Conservation (phyloP, 2,888 invertebrate species). For the Thecophora atra region DNA sequence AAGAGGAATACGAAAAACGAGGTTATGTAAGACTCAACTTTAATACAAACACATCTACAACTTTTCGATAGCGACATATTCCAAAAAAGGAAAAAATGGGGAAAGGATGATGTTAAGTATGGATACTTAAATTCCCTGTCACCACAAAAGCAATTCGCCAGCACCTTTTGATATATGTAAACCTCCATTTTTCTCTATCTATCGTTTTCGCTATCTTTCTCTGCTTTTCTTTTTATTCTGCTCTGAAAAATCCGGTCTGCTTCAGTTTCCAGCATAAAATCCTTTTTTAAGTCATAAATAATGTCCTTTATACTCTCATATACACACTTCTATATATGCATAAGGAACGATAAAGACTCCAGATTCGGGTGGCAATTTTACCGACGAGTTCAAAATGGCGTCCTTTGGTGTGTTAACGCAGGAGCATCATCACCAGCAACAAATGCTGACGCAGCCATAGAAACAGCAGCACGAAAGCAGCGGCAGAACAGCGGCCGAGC, state of each 20-base stretch:
- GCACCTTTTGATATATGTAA: too few species aligned
- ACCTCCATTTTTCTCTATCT: too few species aligned
- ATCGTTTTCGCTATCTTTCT: too few species aligned
- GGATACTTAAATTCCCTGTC: constrained; percentile 33
- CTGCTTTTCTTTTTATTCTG: too few species aligned
- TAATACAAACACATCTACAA: too few species aligned
- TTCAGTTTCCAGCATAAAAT: constrained; percentile 8
- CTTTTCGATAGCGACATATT: not conserved
- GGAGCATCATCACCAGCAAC: not conserved
- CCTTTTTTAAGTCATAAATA: constrained; percentile 39
- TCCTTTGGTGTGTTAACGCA: constrained; percentile 33
- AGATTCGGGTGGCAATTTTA: constrained; percentile 25
- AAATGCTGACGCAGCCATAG: not conserved
- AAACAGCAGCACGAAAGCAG: not conserved
- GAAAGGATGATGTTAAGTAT: constrained; percentile 11
- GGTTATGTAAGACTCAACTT: too few species aligned
- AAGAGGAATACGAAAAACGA: constrained; percentile 15
- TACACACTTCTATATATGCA: constrained; percentile 43
- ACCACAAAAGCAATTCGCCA: constrained; percentile 27
- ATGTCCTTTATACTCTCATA: constrained; percentile 17
- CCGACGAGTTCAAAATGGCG: constrained; percentile 48
- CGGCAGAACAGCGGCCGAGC: not conserved
- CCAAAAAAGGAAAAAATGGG: too few species aligned
- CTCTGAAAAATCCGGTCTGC: not conserved
- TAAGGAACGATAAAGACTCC: constrained; percentile 3